A percentile compares a stretch with the other conserved stretches of the same genome.
phyloP scores from a whole-genome alignment of 2,113 vertebrate species.

The Actenoides hombroni region DNA sequence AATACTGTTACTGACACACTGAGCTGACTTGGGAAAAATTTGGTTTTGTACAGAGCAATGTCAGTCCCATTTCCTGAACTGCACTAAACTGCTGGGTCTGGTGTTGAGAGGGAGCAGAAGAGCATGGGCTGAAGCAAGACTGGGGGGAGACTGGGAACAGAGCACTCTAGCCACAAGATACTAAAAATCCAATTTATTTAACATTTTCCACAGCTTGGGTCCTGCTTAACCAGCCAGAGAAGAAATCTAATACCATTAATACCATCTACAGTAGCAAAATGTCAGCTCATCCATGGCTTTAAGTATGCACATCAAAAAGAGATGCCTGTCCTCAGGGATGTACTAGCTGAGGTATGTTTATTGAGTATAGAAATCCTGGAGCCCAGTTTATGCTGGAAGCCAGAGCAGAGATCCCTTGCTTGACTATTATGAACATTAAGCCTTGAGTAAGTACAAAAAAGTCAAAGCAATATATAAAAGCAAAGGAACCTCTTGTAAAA shows the following conservation, averaged over 20 bases:
- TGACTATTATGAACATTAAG: neutral
- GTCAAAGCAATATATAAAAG: neutral
- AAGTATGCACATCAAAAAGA: neutral
- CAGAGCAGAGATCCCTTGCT: neutral
- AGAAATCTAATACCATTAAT: neutral
- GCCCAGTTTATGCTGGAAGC: neutral
- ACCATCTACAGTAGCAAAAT: accelerated
- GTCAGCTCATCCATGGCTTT: neutral
- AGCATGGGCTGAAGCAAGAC: neutral
- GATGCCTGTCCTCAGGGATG: neutral
- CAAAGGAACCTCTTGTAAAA: neutral
- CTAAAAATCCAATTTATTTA: neutral
- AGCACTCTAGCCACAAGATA: neutral
- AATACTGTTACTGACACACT: neutral
- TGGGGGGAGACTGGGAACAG: accelerated
- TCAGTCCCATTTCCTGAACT: neutral
- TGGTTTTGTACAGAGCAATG: neutral
- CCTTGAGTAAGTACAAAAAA: neutral
- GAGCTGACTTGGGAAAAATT: neutral
- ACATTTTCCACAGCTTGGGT: neutral
- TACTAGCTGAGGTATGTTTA: neutral
- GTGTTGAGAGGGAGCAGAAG: neutral
- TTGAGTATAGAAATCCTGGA: neutral
- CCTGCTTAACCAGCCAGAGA: neutral
- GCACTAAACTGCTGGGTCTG: neutral